These are phyloP conservation scores for Macrosteles quadrilineatus DNA, from an alignment of 1,140 invertebrate genomes.

Conservation along the genomic window DNA sequence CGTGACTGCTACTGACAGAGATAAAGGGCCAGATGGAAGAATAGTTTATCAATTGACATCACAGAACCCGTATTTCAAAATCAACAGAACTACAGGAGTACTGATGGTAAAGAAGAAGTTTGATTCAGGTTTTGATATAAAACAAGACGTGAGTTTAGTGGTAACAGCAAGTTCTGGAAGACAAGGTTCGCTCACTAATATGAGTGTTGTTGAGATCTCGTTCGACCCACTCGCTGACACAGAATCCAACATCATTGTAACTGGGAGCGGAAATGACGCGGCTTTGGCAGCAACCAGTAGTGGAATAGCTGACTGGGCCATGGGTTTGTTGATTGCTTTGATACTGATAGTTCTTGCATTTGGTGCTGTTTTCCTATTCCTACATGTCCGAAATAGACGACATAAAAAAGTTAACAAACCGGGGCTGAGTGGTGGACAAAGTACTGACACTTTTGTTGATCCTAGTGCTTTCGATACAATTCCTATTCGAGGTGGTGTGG, in stretches of 20 bases:
- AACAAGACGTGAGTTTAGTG: constrained; percentile 73
- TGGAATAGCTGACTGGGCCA: constrained; percentile 81
- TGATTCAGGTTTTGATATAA: constrained; percentile 58
- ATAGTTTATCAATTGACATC: constrained; percentile 86
- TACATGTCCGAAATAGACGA: constrained; percentile 79
- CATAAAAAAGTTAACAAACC: constrained; percentile 80
- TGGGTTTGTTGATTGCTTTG: constrained; percentile 80
- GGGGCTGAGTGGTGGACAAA: constrained; percentile 60
- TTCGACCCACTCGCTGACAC: constrained; percentile 68
- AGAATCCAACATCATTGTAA: constrained; percentile 59
- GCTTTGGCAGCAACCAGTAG: constrained; percentile 58
- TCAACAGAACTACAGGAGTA: constrained; percentile 88
- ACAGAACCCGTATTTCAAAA: constrained; percentile 83
- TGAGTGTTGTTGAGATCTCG: constrained; percentile 81
- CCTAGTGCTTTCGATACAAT: constrained; percentile 86
- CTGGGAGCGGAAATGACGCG: constrained; percentile 52
- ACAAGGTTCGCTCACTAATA: constrained; percentile 80
- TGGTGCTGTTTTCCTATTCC: constrained; percentile 77
- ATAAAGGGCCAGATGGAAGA: constrained; percentile 87
- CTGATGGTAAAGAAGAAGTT: constrained; percentile 81
- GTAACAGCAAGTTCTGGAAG: constrained; percentile 86
- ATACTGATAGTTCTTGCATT: constrained; percentile 79
- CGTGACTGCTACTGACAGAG: constrained; percentile 85
- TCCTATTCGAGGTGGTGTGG: constrained; percentile 62
- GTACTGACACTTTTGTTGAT: constrained; percentile 75